A percentile compares a stretch with the other conserved stretches of the same genome.
phyloP scores from a whole-genome alignment of 1,140 invertebrate species.

The Nomia melanderi region DNA sequence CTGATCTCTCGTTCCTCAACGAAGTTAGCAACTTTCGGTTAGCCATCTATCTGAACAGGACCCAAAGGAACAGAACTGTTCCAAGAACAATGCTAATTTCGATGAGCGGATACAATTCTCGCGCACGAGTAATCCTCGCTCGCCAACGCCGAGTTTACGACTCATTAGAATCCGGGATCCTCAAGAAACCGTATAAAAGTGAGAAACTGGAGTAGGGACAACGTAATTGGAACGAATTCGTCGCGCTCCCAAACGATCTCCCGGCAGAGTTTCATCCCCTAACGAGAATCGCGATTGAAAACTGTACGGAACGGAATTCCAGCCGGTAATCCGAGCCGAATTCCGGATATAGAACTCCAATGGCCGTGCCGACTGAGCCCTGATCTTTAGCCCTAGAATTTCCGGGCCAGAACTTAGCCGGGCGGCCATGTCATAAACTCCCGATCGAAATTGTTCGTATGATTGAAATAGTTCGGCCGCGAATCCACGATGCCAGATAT shows the following conservation, averaged over 20 bases:
- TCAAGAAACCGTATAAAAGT: no score
- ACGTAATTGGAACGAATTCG: not conserved
- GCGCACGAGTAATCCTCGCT: no score
- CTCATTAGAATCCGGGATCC: no score
- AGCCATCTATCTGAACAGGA: no score
- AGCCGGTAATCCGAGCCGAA: slow-evolving; percentile 14
- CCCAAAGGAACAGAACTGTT: no score
- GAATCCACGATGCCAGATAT: not conserved
- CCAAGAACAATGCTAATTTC: no score
- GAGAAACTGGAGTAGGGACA: not conserved
- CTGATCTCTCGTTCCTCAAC: no score
- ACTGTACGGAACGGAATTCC: not conserved
- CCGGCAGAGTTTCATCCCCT: not conserved
- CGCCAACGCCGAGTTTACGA: no score
- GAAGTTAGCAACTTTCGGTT: no score
- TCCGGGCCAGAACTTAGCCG: slow-evolving; percentile 6
- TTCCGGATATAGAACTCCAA: slow-evolving; percentile 25
- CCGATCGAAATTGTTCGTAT: slow-evolving; percentile 25
- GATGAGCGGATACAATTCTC: no score
- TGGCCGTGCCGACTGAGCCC: not conserved
- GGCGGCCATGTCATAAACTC: slow-evolving; percentile 11
- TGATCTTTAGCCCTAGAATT: slow-evolving; percentile 30
- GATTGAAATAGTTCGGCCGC: slow-evolving; percentile 11
- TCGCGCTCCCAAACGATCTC: no score
- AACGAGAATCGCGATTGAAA: slow-evolving; percentile 10